phyloP scores from a whole-genome alignment of 2,888 invertebrate species.

The Bombyx huttoni region DNA sequence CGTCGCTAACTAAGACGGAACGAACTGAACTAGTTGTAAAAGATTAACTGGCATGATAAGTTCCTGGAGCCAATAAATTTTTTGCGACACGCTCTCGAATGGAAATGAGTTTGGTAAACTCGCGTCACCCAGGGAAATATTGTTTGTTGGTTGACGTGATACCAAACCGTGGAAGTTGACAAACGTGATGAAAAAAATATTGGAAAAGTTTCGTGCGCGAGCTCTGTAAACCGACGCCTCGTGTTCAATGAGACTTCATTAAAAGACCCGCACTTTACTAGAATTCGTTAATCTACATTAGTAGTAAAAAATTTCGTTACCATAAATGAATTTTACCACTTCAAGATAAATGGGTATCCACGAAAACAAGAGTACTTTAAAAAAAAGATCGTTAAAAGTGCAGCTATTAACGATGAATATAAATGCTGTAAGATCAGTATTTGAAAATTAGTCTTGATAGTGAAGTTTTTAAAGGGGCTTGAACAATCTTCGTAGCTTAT shows the following conservation, averaged over 20 bases:
- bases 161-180: constrained; percentile 38
- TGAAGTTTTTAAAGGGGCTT: constrained; percentile 21
- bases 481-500: constrained; percentile 21
- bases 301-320: too few relatives aligned
- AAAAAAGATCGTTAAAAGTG: too few relatives aligned
- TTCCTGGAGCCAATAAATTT: constrained; percentile 36
- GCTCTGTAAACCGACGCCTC: constrained; percentile 29
- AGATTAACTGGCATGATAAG: constrained; percentile 27
- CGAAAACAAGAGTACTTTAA: too few relatives aligned
- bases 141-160: constrained; percentile 55
- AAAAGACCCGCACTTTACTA: constrained; percentile 3
- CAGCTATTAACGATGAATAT: too few relatives aligned
- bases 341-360: too few relatives aligned
- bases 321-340: too few relatives aligned
- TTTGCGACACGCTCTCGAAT: constrained; percentile 33
- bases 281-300: background rate
- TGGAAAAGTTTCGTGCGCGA: constrained; percentile 45
- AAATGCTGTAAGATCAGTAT: too few relatives aligned
- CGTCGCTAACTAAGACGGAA: constrained; percentile 46
- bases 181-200: constrained; percentile 62
- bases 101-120: constrained; percentile 53
- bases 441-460: constrained; percentile 19
- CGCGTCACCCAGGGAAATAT: constrained; percentile 41
- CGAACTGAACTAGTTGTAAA: constrained; percentile 9
- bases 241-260: constrained; percentile 14